phyloP scores from a whole-genome alignment of 2,888 invertebrate genomes.

The Prosopocoilus inquinatus region DNA sequence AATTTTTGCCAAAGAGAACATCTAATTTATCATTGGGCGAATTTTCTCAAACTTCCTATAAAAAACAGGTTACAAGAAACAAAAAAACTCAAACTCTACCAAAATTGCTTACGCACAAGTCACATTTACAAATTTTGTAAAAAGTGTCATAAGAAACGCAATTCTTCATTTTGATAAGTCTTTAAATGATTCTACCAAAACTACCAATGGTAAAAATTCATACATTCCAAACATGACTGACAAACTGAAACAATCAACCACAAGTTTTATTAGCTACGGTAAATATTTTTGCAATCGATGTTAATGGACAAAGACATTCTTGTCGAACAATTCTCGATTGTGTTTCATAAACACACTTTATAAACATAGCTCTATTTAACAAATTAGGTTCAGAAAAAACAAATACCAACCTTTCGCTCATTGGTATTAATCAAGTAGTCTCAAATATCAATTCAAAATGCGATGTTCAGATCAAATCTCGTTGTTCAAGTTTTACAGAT shows the following conservation, averaged over 20 bases:
- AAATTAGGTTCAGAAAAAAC: not conserved
- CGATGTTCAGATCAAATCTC: not conserved
- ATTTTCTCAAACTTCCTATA: conserved; percentile 2
- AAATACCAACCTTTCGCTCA: no score
- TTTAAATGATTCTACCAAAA: not conserved
- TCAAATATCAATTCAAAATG: not conserved
- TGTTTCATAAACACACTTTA: not conserved
- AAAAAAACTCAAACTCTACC: conserved; percentile 2
- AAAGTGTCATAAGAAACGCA: not conserved
- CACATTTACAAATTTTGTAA: not conserved
- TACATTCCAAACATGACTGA: not conserved
- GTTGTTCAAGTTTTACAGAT: not conserved
- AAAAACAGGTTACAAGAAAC: not conserved
- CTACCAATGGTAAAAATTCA: not conserved
- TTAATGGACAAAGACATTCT: not conserved
- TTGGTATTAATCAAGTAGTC: not conserved
- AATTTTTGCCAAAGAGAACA: conserved; percentile 3
- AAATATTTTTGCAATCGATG: not conserved
- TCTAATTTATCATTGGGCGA: conserved; percentile 1
- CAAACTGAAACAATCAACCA: not conserved
- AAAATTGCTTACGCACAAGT: not conserved
- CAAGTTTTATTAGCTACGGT: not conserved
- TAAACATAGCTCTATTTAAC: not conserved
- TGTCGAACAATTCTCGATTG: conserved; percentile 1
- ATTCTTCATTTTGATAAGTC: not conserved